Conservation (phyloP, 2,113 vertebrate species). For the Callipepla californica region DNA sequence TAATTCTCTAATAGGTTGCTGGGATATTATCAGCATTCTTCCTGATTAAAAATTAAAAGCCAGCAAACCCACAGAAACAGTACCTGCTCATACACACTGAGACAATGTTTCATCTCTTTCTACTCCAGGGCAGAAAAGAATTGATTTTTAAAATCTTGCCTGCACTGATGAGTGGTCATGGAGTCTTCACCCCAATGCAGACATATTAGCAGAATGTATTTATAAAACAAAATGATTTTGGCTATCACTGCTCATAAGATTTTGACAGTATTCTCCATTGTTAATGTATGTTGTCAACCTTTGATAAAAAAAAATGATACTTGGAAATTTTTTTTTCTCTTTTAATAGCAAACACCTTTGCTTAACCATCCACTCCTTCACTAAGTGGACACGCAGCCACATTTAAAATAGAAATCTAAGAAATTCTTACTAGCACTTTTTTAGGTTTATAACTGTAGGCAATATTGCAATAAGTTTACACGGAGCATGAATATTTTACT, state of each 20-base stretch:
- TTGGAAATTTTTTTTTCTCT: neutral
- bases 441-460: neutral
- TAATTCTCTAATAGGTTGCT: neutral
- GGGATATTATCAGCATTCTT: neutral
- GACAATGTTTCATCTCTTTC: neutral
- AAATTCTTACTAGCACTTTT: neutral
- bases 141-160: neutral
- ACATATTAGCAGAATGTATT: neutral
- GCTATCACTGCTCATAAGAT: neutral
- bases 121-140: neutral
- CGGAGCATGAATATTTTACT: neutral
- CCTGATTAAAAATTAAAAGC: neutral
- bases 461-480: neutral
- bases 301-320: neutral
- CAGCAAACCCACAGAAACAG: neutral
- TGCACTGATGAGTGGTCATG: neutral
- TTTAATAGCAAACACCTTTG: neutral
- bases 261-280: neutral
- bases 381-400: neutral
- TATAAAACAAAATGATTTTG: neutral
- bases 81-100: fast-evolving
- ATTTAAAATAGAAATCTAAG: neutral
- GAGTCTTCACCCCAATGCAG: neutral
- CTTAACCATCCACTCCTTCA: neutral
- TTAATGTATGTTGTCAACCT: neutral